Evolutionary conservation across 2,113 vertebrate genomes (phyloP).

Genomic region (Vireo altiloquus): DNA sequence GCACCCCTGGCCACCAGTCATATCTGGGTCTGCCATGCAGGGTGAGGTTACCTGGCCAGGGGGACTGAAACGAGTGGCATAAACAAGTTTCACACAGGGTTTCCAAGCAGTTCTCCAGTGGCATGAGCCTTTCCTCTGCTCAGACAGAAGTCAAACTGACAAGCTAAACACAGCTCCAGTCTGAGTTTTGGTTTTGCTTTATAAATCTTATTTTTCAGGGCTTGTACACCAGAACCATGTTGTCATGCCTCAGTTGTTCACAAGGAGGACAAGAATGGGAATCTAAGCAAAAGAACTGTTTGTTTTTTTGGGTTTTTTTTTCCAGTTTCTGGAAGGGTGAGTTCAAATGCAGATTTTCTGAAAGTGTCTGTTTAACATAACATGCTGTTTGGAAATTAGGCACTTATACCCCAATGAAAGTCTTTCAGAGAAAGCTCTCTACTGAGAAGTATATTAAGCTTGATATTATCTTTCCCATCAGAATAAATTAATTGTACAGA

Average conservation of each 20-base stretch:
- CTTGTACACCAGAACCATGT: not conserved
- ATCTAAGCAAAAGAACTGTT: not conserved
- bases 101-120: not conserved
- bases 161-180: not conserved
- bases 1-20: not conserved
- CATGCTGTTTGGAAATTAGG: not conserved
- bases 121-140: not conserved
- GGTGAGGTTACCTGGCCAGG: not conserved
- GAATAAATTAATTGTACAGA: not conserved
- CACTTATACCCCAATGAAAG: not conserved
- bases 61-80: not conserved
- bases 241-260: not conserved
- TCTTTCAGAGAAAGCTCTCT: not conserved
- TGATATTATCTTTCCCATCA: not conserved
- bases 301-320: not conserved
- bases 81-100: not conserved
- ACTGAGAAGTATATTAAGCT: not conserved
- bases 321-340: accelerated
- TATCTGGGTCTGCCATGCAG: accelerated
- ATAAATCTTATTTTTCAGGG: not conserved
- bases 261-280: not conserved
- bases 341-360: not conserved
- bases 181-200: not conserved
- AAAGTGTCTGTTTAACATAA: not conserved
- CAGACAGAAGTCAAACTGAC: not conserved